These are phyloP conservation scores for Thalpophila matura DNA, from an alignment of 2,888 invertebrate species.

Conservation along the genomic window DNA sequence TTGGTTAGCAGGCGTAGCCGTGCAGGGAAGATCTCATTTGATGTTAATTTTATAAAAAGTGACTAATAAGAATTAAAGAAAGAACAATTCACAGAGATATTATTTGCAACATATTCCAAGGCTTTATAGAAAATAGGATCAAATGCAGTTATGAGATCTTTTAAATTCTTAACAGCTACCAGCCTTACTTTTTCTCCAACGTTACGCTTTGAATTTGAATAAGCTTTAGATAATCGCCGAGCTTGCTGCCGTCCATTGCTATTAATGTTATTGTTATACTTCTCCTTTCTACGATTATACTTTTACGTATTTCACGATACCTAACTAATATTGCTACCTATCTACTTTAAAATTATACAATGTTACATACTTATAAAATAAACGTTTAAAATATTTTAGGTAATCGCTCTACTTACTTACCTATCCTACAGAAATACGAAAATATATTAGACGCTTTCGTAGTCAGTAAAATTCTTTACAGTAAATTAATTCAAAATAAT, in stretches of 20 bases:
- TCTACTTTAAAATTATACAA: constrained; percentile 48
- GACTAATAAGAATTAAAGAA: constrained; percentile 15
- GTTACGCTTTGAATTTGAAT: constrained; percentile 59
- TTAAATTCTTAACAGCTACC: constrained; percentile 40
- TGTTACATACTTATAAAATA: constrained; percentile 38
- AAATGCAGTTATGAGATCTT: constrained; percentile 23
- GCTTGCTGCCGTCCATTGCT: constrained; percentile 87
- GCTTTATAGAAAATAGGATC: constrained; percentile 41
- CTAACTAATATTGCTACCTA: constrained; percentile 45
- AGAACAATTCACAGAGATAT: constrained; percentile 30
- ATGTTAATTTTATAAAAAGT: constrained; percentile 28
- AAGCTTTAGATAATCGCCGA: constrained; percentile 71
- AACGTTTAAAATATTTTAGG: constrained; percentile 39
- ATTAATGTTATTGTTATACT: constrained; percentile 64
- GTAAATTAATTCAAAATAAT: constrained; percentile 28
- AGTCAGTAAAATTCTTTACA: constrained; percentile 35
- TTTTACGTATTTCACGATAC: constrained; percentile 53
- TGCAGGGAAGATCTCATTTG: constrained; percentile 49
- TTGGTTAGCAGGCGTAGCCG: constrained; percentile 37
- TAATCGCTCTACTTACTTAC: constrained; percentile 32
- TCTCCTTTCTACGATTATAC: constrained; percentile 59
- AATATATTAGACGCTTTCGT: constrained; percentile 43
- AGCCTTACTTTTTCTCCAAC: constrained; percentile 41
- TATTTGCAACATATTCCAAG: constrained; percentile 40
- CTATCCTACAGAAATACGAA: constrained; percentile 28